A percentile compares a stretch with the other conserved stretches of the same genome.
These are phyloP conservation scores for Apamea anceps DNA, from an alignment of 2,888 invertebrate species.

Conservation along the genomic window DNA sequence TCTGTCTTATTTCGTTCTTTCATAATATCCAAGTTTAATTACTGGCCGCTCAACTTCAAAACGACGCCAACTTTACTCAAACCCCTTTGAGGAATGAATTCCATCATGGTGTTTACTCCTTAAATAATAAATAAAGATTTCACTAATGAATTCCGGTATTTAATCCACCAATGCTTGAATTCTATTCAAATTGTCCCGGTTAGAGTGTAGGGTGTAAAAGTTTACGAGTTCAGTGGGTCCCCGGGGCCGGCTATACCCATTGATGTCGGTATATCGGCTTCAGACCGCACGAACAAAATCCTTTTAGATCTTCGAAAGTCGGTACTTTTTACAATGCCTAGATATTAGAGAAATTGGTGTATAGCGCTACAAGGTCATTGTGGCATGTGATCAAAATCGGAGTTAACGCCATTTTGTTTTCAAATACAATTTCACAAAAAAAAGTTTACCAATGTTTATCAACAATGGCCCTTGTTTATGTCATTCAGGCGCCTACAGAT, in stretches of 20 bases:
- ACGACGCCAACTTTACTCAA: too few species aligned
- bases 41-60: too few species aligned
- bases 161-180: constrained; percentile 42
- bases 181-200: constrained; percentile 51
- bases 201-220: constrained; percentile 61
- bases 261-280: constrained; percentile 46
- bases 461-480: background rate
- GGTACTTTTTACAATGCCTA: constrained; percentile 22
- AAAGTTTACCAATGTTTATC: background rate
- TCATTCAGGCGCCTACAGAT: background rate
- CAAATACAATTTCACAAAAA: background rate
- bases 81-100: background rate
- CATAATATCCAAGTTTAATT: too few species aligned
- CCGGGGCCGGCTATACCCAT: constrained; percentile 31
- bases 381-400: background rate
- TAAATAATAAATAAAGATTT: constrained; percentile 26
- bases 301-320: constrained; percentile 42
- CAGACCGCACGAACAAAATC: constrained; percentile 44
- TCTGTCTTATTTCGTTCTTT: too few species aligned
- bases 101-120: background rate
- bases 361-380: too few species aligned
- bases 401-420: background rate
- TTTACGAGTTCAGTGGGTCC: constrained; percentile 66
- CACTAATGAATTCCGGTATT: constrained; percentile 38
- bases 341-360: background rate